These are phyloP conservation scores for Catharus ustulatus DNA, from an alignment of 2,797 vertebrate species.

Conservation along the genomic window DNA sequence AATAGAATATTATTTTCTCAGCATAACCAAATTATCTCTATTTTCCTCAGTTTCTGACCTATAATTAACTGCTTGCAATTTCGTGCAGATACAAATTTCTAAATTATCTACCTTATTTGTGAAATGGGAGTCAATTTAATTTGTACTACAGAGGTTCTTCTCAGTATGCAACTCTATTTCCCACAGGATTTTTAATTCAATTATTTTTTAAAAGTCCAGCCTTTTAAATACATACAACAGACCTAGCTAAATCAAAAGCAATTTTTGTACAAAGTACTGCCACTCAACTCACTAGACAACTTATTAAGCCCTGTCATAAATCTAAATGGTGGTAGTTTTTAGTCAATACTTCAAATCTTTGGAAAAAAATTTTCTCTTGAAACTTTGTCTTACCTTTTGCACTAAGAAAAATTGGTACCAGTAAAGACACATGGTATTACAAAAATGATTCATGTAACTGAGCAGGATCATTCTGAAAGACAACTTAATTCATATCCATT, in stretches of 20 bases:
- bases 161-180: not conserved
- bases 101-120: constrained; percentile 33
- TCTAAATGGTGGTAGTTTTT: constrained; percentile 14
- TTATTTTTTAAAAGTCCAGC: not conserved
- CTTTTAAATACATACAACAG: not conserved
- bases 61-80: constrained; percentile 10
- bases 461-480: not conserved
- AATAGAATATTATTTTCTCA: not conserved
- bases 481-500: not conserved
- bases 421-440: not conserved
- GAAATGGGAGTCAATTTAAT: constrained; percentile 30
- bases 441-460: not conserved
- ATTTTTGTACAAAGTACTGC: not conserved
- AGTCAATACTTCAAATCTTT: not conserved
- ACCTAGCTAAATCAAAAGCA: not conserved
- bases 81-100: constrained; percentile 21
- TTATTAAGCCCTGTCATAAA: not conserved
- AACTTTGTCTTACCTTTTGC: constrained; percentile 7
- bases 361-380: not conserved
- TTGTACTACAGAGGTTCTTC: constrained; percentile 32
- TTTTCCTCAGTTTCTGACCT: constrained; percentile 19
- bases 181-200: not conserved
- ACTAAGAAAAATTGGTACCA: not conserved
- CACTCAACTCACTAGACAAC: not conserved
- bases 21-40: not conserved